phyloP scores from a whole-genome alignment of 2,113 vertebrate species.

The Peromyscus leucopus region DNA sequence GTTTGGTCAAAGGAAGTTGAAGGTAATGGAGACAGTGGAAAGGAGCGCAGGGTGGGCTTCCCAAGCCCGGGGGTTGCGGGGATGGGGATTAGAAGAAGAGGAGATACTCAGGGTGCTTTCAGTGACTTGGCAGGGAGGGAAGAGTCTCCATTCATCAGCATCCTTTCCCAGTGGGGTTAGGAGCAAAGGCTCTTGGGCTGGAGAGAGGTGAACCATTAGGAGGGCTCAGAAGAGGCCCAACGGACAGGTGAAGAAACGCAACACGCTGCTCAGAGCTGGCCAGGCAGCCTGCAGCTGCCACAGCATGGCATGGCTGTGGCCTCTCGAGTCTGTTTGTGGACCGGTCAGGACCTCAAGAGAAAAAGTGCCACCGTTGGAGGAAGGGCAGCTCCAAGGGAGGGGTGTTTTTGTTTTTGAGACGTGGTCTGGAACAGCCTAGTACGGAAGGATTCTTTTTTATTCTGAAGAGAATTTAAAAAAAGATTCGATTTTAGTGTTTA shows the following conservation, averaged over 20 bases:
- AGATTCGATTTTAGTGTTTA: background rate
- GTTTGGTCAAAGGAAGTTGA: background rate
- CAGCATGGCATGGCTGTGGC: background rate
- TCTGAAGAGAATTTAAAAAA: constrained; percentile 37
- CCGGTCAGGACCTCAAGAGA: background rate
- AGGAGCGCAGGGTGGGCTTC: background rate
- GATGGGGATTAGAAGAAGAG: background rate
- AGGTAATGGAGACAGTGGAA: background rate
- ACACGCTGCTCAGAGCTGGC: background rate
- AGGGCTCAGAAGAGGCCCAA: background rate
- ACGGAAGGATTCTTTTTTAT: background rate
- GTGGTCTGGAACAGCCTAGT: background rate
- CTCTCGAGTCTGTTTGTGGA: background rate
- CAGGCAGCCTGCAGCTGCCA: background rate
- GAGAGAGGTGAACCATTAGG: background rate
- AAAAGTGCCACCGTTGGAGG: background rate
- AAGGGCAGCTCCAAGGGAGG: background rate
- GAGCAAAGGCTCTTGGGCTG: background rate
- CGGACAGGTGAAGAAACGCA: background rate
- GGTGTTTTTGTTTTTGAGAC: background rate
- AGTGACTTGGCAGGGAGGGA: background rate
- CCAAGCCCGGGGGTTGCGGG: too few species aligned
- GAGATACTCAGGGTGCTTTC: too few species aligned
- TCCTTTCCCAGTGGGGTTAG: background rate
- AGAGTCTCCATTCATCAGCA: background rate